Percentiles rank a stretch among this genome's conserved stretches.
phyloP scores from a whole-genome alignment of 2,113 vertebrate genomes.

The Carassius auratus region DNA sequence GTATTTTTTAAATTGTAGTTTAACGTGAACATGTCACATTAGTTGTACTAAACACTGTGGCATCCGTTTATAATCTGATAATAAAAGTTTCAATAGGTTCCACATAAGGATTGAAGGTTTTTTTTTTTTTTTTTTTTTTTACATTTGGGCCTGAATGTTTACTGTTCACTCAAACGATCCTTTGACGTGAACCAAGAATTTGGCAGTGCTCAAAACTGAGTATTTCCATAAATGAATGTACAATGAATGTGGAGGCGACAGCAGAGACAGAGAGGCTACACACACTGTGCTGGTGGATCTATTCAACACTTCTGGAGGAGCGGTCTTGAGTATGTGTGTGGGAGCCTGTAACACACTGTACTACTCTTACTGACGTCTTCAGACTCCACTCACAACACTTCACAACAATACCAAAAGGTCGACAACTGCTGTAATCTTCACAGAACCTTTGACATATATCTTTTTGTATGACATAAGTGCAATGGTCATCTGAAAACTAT shows the following conservation, averaged over 20 bases:
- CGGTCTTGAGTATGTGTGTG: background rate
- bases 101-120: background rate
- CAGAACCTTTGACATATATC: background rate
- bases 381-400: background rate
- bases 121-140: background rate
- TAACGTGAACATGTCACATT: too few species aligned
- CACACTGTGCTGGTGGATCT: background rate
- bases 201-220: background rate
- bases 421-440: background rate
- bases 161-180: background rate
- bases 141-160: background rate
- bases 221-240: conserved; percentile 37
- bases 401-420: background rate
- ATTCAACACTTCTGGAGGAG: background rate
- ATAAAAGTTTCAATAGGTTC: background rate
- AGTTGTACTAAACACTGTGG: background rate
- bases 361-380: background rate
- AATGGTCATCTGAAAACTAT: background rate
- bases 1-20: too few species aligned
- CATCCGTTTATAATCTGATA: background rate
- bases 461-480: background rate
- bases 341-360: background rate
- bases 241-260: background rate
- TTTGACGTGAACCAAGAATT: conserved; percentile 31
- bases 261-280: conserved; percentile 32